Evolutionary conservation across 2,888 invertebrate species (phyloP), one percentile per base, ranked within the genome.

Genomic region (Alsophila aescularia): DNA sequence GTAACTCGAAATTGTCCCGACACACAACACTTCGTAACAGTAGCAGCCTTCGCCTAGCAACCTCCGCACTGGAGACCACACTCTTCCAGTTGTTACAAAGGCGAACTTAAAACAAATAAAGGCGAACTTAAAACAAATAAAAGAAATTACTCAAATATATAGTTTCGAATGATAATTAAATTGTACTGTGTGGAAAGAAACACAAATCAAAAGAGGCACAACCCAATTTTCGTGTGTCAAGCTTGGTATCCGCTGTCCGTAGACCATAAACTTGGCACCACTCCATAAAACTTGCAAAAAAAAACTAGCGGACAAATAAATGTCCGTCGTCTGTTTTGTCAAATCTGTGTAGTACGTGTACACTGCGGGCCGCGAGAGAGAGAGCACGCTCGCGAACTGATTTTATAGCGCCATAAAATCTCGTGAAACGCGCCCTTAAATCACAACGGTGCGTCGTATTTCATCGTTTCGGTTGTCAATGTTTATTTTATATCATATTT

Each of bases 401-500:
- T 91, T 91, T 90, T 91, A 90, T 90, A 84, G 89, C 85, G 83
- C 81, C 83, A 89, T 91, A 91, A 91, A 90, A 90, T 90, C 87
- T 85, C 85, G 86, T 87, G 90, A 86, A 89, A 85, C 84, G 82
- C 86, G 85, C 87, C 88, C 90, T 89, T 90, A 90, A 90, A 90
- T 90, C 90, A 91, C 88, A 84, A 75, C 83, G 81, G 77, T 82
- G 77, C 86, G 85, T 85, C 90, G 87, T 91, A 90, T 90, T 90
- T 90, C 90, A 91, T 90, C 90, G 90, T 91, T 90, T 83, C 80
- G 90, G 85, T 87, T 91, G 90, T 91, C 90, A 90, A 90, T 91
- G 89, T 91, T 91, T 91, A 90, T 91, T 91, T 91, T 90, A 90
- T 91, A 88, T 91, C 90, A 91, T 90, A 91, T 90, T 91, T 91